A percentile compares a stretch with the other conserved stretches of the same genome.
Conservation (phyloP, 2,797 vertebrate species). For the Bradypus variegatus region DNA sequence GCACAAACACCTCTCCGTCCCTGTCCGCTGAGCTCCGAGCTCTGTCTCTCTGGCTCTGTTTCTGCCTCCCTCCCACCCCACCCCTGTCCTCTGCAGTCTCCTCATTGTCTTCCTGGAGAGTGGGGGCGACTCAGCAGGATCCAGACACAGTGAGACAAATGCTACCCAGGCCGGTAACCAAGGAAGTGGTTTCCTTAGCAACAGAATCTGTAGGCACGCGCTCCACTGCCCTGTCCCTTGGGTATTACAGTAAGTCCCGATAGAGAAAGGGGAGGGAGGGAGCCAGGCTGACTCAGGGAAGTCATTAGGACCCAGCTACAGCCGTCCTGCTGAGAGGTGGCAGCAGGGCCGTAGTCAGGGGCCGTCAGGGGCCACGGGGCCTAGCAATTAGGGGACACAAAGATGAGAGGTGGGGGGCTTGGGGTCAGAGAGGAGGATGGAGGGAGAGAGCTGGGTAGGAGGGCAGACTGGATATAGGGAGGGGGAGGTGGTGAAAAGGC, state of each 20-base stretch:
- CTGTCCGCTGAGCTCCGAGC: neutral
- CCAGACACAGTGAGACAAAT: constrained; percentile 54
- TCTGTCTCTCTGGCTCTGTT: neutral
- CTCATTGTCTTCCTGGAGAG: constrained; percentile 27
- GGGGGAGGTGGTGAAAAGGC: neutral
- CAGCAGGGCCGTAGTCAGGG: neutral
- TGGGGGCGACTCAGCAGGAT: constrained; percentile 45
- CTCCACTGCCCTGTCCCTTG: constrained; percentile 40
- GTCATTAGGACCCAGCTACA: neutral
- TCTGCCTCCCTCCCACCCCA: neutral
- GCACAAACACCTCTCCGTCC: neutral
- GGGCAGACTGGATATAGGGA: neutral
- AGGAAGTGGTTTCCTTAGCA: constrained; percentile 69
- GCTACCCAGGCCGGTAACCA: constrained; percentile 61
- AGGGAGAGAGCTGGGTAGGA: neutral
- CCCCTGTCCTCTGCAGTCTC: neutral
- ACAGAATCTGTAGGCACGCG: constrained; percentile 43
- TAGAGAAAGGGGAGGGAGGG: neutral
- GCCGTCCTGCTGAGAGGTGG: neutral
- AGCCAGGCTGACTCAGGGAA: neutral
- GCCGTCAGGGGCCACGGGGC: neutral
- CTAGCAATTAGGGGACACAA: neutral
- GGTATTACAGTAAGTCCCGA: neutral
- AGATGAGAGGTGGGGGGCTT: neutral
- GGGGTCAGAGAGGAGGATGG: neutral